phyloP scores from a whole-genome alignment of 35 echinoderm and acorn worm species.

The Nesometra sesokonis region DNA sequence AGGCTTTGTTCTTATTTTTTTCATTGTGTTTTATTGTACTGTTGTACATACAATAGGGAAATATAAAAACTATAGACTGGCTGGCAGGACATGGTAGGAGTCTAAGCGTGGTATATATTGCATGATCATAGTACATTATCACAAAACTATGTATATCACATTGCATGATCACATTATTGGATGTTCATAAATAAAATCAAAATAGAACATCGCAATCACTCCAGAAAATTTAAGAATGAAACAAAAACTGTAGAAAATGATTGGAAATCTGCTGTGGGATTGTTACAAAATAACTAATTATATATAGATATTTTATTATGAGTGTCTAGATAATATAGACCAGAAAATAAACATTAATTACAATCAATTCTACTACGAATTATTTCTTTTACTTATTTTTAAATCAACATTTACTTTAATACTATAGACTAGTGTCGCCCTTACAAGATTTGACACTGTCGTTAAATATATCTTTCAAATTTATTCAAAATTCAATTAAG shows the following conservation, averaged over 20 bases:
- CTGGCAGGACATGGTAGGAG: too few species aligned
- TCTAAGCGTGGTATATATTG: too few species aligned
- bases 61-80: too few species aligned
- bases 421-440: background rate
- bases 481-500: too few species aligned
- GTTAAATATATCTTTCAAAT: too few species aligned
- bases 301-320: background rate
- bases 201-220: background rate
- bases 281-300: background rate
- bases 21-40: too few species aligned
- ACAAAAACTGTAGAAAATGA: background rate
- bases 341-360: background rate
- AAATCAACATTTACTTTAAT: background rate
- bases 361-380: background rate
- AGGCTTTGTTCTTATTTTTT: too few species aligned
- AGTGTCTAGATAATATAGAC: background rate
- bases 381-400: background rate
- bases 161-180: too few species aligned
- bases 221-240: background rate
- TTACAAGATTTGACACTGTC: background rate
- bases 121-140: too few species aligned
- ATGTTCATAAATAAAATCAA: too few species aligned
- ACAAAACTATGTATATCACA: too few species aligned
- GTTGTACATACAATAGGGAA: too few species aligned
- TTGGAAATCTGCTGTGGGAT: background rate